A percentile compares a stretch with the other conserved stretches of the same genome.
phyloP scores from a whole-genome alignment of 2,888 invertebrate species.

The Synanthedon vespiformis region DNA sequence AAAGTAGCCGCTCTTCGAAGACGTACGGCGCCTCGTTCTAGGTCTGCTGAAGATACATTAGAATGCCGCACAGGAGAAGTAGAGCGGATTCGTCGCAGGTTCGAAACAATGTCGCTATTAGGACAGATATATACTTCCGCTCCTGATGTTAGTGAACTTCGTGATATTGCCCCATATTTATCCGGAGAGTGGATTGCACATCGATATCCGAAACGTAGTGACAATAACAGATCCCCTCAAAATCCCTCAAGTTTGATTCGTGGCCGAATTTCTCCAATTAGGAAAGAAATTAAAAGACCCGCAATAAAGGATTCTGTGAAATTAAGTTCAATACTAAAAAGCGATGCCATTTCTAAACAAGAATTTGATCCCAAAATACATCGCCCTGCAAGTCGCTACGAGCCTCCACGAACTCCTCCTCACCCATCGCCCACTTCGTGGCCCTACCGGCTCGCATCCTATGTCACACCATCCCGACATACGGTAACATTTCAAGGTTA shows the following conservation, averaged over 20 bases:
- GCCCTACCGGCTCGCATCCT: slow-evolving; percentile 52
- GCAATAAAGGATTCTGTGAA: slow-evolving; percentile 51
- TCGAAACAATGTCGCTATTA: slow-evolving; percentile 77
- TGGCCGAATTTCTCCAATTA: slow-evolving; percentile 43
- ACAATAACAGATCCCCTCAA: slow-evolving; percentile 75
- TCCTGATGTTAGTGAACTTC: slow-evolving; percentile 81
- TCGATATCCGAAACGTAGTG: slow-evolving; percentile 77
- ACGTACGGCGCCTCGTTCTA: slow-evolving; percentile 55
- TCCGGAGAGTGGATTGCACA: slow-evolving; percentile 86
- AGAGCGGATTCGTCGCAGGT: slow-evolving; percentile 77
- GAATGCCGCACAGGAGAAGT: slow-evolving; percentile 76
- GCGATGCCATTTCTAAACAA: slow-evolving; percentile 72
- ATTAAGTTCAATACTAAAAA: slow-evolving; percentile 59
- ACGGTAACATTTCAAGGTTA: slow-evolving; percentile 83
- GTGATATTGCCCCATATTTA: slow-evolving; percentile 83
- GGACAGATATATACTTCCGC: slow-evolving; percentile 86
- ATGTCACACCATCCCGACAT: slow-evolving; percentile 71
- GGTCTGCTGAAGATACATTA: slow-evolving; percentile 58
- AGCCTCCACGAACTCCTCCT: slow-evolving; percentile 73
- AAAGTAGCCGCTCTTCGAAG: slow-evolving; percentile 79
- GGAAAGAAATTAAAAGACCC: slow-evolving; percentile 50
- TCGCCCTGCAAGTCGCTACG: slow-evolving; percentile 81
- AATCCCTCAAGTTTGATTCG: slow-evolving; percentile 34
- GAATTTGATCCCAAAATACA: slow-evolving; percentile 81
- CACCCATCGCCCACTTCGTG: slow-evolving; percentile 60